Evolutionary conservation across 2,113 vertebrate genomes (phyloP).

Genomic region (Alethe castanea): DNA sequence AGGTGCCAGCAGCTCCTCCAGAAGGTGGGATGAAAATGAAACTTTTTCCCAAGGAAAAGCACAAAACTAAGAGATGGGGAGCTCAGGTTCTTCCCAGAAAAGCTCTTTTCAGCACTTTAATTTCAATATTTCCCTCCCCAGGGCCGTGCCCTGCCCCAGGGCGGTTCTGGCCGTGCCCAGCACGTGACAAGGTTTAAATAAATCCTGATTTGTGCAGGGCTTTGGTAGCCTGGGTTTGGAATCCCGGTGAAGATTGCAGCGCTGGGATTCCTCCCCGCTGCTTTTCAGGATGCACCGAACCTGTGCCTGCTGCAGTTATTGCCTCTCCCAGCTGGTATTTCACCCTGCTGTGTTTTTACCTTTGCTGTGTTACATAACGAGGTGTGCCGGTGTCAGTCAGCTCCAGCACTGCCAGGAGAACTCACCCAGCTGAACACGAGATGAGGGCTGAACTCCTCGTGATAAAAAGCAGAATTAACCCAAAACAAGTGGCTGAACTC

Average conservation of each 20-base stretch:
- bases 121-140: background rate
- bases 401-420: background rate
- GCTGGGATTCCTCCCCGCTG: background rate
- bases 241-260: no score
- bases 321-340: background rate
- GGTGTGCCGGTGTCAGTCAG: background rate
- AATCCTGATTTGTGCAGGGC: background rate
- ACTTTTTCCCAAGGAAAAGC: background rate
- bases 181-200: background rate
- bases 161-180: background rate
- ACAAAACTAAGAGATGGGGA: background rate
- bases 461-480: background rate
- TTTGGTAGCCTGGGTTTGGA: background rate
- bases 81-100: background rate
- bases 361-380: background rate
- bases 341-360: constrained; percentile 6
- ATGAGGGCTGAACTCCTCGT: background rate
- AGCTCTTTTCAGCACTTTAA: background rate
- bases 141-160: background rate
- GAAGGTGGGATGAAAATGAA: background rate
- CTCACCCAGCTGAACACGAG: background rate
- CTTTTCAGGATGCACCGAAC: background rate
- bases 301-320: background rate
- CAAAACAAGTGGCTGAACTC: background rate
- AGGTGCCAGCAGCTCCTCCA: background rate